Evolutionary conservation across 2,888 invertebrate species (phyloP).

Genomic region (Acleris cristana): DNA sequence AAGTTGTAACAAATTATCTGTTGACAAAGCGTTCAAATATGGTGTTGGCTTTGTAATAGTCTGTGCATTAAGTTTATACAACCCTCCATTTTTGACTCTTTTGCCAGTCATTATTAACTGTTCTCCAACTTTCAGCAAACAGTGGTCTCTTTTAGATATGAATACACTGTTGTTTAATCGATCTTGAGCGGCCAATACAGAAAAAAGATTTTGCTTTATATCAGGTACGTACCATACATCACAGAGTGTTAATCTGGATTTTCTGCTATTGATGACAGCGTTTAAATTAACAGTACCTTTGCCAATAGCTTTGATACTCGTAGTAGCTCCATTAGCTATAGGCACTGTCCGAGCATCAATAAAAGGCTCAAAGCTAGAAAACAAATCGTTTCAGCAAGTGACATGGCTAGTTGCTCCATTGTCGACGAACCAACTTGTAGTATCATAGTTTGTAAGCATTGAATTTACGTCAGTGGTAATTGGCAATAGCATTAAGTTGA

Average conservation of each 20-base stretch:
- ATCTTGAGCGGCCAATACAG: neutral
- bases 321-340: too few relatives aligned
- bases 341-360: too few relatives aligned
- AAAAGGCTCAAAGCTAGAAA: too few relatives aligned
- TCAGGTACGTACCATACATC: slow-evolving; percentile 6
- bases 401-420: too few relatives aligned
- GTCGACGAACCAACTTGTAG: neutral
- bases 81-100: slow-evolving; percentile 6
- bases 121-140: neutral
- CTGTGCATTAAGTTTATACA: slow-evolving; percentile 7
- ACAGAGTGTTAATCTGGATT: neutral
- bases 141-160: neutral
- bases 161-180: slow-evolving; percentile 1
- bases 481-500: too few relatives aligned
- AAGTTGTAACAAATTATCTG: slow-evolving; percentile 17
- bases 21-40: slow-evolving; percentile 11
- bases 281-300: neutral
- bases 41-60: neutral
- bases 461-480: too few relatives aligned
- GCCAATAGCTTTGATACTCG: too few relatives aligned
- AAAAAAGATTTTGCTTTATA: neutral
- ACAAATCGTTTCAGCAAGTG: too few relatives aligned
- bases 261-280: neutral
- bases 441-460: neutral
- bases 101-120: slow-evolving; percentile 4